Evolutionary conservation across 2,888 invertebrate genomes (phyloP), one percentile per base, ranked within the genome.

Genomic region (Callosobruchus maculatus): DNA sequence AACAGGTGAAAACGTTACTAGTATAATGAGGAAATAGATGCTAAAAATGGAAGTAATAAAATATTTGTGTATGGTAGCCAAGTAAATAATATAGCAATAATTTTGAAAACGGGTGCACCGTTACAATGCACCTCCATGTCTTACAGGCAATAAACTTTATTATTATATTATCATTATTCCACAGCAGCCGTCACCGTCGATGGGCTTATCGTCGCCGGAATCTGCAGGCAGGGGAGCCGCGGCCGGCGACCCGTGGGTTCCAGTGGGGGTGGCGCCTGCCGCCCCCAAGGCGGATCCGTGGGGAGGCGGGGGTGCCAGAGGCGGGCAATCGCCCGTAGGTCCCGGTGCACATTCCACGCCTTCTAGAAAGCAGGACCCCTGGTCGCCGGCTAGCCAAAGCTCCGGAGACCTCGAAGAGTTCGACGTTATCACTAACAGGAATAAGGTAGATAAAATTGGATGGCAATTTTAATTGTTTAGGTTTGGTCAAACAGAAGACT

Each of bases 371-470:
- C 80, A 81, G 70, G 90, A 90, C 82, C 90, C 90, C 5, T 90
- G 90, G 90, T 88, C 89, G 30, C 88, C 88, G 0, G 80, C 83
- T 26, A 87, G 86, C 77, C 86, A 84, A 76, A 77, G 80, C 74
- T 85, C 92, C 0, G 91, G 92, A 5, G 95, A 95, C 86, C 89
- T 96, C 85, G 95, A 96, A 86, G 96, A 96, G 85, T 96, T 96
- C 87, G 96, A 96, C 87, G 91, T 94, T 77, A 92, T 96, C 79
- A 94, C 94, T 76, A 95, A 95, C 88, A 91, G 96, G 79, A 80
- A 80, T 72, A 73, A 76, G 71, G 72, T 78, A n/a, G 74, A 71
- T 20, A 67, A 67, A n/a, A n/a, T n/a, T n/a, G n/a, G n/a, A n/a
- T n/a, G n/a, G n/a, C n/a, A n/a, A n/a, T n/a, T n/a, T n/a, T n/a